Conservation (phyloP, 2,113 vertebrate genomes). For the Myodes glareolus region DNA sequence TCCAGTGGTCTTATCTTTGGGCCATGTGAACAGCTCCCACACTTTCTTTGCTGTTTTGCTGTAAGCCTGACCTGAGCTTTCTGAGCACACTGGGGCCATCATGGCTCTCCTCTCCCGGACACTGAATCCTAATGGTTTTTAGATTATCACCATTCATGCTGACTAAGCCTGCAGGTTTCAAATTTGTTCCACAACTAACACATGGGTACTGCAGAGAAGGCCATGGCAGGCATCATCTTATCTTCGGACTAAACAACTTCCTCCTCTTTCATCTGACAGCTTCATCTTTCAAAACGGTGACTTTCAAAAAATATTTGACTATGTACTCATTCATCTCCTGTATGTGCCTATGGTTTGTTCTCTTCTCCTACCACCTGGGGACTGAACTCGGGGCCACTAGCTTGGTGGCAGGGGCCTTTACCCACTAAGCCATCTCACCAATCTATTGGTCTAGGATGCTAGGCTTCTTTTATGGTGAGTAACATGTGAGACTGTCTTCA, state of each 20-base stretch:
- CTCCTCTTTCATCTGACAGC: background rate
- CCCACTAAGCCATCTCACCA: background rate
- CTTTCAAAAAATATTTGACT: background rate
- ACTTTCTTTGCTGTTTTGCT: background rate
- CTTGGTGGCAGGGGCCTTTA: background rate
- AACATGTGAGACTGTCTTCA: background rate
- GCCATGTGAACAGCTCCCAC: rapidly evolving
- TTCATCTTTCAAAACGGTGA: background rate
- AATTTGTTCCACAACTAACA: background rate
- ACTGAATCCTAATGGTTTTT: background rate
- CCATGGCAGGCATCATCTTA: background rate
- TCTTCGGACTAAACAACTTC: background rate
- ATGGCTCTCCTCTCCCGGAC: background rate
- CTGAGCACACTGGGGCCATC: background rate
- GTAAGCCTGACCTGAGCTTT: background rate
- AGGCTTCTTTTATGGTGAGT: background rate
- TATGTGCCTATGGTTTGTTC: background rate
- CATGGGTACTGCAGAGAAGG: background rate
- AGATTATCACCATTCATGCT: background rate
- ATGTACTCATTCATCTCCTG: background rate
- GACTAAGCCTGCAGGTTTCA: background rate
- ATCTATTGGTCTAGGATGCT: background rate
- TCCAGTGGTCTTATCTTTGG: rapidly evolving
- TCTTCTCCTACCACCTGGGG: background rate
- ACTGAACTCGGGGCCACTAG: background rate